A percentile compares a stretch with the other conserved stretches of the same genome.
Evolutionary conservation across 2,888 invertebrate genomes (phyloP).

Genomic region (Rhagium mordax): DNA sequence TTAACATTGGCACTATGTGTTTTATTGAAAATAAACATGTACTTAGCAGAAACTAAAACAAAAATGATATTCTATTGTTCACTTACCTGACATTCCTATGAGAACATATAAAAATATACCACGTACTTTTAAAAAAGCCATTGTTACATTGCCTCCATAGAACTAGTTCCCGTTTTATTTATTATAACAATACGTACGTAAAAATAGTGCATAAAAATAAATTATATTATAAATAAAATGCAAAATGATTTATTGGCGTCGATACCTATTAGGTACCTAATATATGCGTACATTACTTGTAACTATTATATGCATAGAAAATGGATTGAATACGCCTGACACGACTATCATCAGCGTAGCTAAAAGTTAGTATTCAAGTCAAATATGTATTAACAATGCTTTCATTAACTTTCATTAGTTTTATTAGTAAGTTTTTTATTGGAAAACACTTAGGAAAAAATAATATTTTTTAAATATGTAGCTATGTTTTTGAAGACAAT

Average conservation of each 20-base stretch:
- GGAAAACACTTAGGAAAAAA: too few relatives aligned
- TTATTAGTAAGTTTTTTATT: too few relatives aligned
- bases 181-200: neutral
- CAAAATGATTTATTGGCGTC: neutral
- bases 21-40: too few relatives aligned
- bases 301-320: neutral
- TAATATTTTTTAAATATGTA: too few relatives aligned
- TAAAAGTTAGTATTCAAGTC: too few relatives aligned
- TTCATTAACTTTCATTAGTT: too few relatives aligned
- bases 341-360: neutral
- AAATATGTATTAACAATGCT: too few relatives aligned
- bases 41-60: too few relatives aligned
- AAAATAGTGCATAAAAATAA: neutral
- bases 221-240: neutral
- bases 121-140: neutral
- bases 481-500: too few relatives aligned
- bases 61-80: too few relatives aligned
- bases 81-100: neutral
- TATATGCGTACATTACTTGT: neutral
- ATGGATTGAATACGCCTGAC: neutral
- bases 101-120: neutral
- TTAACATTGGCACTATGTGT: too few relatives aligned
- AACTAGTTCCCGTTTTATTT: neutral
- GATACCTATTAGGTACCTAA: neutral
- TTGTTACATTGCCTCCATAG: neutral